Conservation (phyloP, 2,888 invertebrate species). For the Plutella xylostella region DNA sequence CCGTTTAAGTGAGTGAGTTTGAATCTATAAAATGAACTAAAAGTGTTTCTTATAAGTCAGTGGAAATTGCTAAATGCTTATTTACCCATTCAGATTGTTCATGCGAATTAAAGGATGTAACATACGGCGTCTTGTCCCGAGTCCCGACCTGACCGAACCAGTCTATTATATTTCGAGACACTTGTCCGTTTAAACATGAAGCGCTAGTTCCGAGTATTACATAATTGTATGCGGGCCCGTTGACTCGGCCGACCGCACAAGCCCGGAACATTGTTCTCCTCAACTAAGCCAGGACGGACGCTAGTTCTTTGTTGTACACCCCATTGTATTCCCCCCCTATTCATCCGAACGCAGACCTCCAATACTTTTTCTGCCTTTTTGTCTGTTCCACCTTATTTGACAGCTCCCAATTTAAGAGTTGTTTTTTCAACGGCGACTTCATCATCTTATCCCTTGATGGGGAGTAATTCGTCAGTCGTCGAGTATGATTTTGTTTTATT, state of each 20-base stretch:
- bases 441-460: slow-evolving; percentile 24
- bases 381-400: not conserved
- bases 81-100: too few relatives aligned
- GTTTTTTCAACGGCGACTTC: not conserved
- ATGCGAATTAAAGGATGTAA: too few relatives aligned
- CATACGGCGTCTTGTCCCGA: too few relatives aligned
- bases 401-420: not conserved
- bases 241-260: slow-evolving; percentile 54
- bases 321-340: slow-evolving; percentile 42
- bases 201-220: not conserved
- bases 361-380: slow-evolving; percentile 1
- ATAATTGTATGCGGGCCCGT: slow-evolving; percentile 33
- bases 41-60: too few relatives aligned
- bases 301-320: slow-evolving; percentile 44
- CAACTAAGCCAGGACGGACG: slow-evolving; percentile 40
- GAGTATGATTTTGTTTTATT: slow-evolving; percentile 52
- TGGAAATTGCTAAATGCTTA: too few relatives aligned
- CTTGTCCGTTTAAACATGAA: not conserved
- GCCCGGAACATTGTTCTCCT: slow-evolving; percentile 47
- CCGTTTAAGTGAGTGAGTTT: too few relatives aligned
- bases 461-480: slow-evolving; percentile 46
- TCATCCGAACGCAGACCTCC: slow-evolving; percentile 19
- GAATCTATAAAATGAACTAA: too few relatives aligned
- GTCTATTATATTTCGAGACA: too few relatives aligned
- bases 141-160: too few relatives aligned